Percentiles rank a stretch among this genome's conserved stretches.
These are phyloP conservation scores for Trissolcus basalis DNA, from an alignment of 1,140 invertebrate species.

Conservation along the genomic window DNA sequence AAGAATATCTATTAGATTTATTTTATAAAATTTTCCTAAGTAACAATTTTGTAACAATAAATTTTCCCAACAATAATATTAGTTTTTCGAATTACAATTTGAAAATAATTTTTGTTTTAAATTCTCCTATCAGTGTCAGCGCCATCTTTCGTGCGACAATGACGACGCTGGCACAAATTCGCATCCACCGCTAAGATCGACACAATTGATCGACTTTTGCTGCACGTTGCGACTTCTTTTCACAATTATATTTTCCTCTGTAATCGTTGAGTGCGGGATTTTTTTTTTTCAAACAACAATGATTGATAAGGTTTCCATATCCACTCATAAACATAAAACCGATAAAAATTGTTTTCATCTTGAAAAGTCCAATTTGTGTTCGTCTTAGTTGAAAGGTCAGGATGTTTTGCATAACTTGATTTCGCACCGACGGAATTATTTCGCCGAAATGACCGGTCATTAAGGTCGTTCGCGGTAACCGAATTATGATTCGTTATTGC, in stretches of 20 bases:
- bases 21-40: too few relatives aligned
- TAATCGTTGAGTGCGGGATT: not conserved
- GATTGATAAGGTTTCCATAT: too few relatives aligned
- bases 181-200: conserved; percentile 18
- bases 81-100: too few relatives aligned
- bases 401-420: not conserved
- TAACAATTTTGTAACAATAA: too few relatives aligned
- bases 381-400: too few relatives aligned
- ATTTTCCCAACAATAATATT: too few relatives aligned
- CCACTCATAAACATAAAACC: too few relatives aligned
- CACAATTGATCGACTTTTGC: conserved; percentile 21
- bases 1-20: too few relatives aligned
- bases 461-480: not conserved
- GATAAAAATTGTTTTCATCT: too few relatives aligned
- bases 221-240: conserved; percentile 7
- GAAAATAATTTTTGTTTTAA: not conserved
- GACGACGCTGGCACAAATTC: conserved; percentile 20
- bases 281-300: not conserved
- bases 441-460: too few relatives aligned
- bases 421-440: too few relatives aligned
- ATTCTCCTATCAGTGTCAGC: not conserved
- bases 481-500: not conserved
- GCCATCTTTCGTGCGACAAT: conserved; percentile 18
- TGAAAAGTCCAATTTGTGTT: too few relatives aligned
- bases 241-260: not conserved